Evolutionary conservation across 2,113 vertebrate genomes (phyloP).

Genomic region (Pelodiscus sinensis): DNA sequence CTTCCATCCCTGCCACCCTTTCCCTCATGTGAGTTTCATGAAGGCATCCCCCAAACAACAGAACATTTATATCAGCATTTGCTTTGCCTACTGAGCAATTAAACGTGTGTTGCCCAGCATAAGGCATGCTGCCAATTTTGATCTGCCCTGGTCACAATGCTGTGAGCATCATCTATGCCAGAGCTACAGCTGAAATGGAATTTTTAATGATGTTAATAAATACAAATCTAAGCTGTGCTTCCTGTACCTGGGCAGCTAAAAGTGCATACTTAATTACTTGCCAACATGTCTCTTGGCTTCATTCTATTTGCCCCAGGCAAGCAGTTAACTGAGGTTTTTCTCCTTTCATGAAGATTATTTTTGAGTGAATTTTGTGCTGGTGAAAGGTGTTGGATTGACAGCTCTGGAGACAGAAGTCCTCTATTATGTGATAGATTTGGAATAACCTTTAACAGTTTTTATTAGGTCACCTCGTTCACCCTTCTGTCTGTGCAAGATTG

Average conservation of each 20-base stretch:
- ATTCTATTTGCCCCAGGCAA: constrained; percentile 64
- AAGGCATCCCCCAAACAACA: background rate
- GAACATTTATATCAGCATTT: constrained; percentile 5
- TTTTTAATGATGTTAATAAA: constrained; percentile 75
- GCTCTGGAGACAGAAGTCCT: constrained; percentile 58
- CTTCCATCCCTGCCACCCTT: background rate
- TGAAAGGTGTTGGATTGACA: constrained; percentile 67
- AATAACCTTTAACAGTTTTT: constrained; percentile 63
- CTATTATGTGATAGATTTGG: constrained; percentile 59
- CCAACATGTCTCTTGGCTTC: constrained; percentile 57
- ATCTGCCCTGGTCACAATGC: constrained; percentile 51
- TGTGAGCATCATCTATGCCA: constrained; percentile 54
- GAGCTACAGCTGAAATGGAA: constrained; percentile 59
- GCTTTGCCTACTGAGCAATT: constrained; percentile 48
- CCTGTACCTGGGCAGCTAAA: constrained; percentile 64
- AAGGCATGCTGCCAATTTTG: constrained; percentile 51
- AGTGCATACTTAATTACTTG: constrained; percentile 69
- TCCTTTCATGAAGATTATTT: constrained; percentile 61
- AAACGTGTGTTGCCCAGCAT: background rate
- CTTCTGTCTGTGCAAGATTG: constrained; percentile 49
- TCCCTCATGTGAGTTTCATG: constrained; percentile 18
- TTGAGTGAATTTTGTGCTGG: constrained; percentile 48
- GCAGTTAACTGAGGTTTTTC: constrained; percentile 60
- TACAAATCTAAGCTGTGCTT: constrained; percentile 62
- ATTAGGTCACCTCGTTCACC: constrained; percentile 67